Evolutionary conservation across 1,140 invertebrate species (phyloP).

Genomic region (Drosophila erecta): DNA sequence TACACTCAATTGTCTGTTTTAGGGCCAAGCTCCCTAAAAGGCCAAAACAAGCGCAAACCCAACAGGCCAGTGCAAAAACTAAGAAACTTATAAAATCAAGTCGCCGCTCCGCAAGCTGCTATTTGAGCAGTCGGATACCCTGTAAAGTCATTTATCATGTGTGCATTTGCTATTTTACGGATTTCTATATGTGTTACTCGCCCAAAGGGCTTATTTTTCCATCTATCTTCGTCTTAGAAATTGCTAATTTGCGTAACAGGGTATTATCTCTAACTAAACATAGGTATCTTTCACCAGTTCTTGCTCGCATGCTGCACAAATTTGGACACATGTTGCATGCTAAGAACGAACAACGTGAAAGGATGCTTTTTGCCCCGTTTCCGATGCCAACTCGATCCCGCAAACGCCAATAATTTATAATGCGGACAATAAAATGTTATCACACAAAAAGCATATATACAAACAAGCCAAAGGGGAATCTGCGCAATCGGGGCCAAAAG

Average conservation of each 20-base stretch:
- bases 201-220: too few species aligned
- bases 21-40: slow-evolving; percentile 71
- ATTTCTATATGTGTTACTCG: too few species aligned
- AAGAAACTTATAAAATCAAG: slow-evolving; percentile 48
- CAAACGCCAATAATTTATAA: slow-evolving; percentile 83
- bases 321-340: slow-evolving; percentile 79
- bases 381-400: slow-evolving; percentile 7
- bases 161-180: too few species aligned
- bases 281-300: slow-evolving; percentile 54
- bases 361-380: slow-evolving; percentile 71
- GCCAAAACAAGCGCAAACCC: slow-evolving; percentile 72
- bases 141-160: not conserved
- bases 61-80: slow-evolving; percentile 24
- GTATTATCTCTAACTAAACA: slow-evolving; percentile 13
- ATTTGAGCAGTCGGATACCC: slow-evolving; percentile 3
- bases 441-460: slow-evolving; percentile 52
- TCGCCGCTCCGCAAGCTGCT: not conserved
- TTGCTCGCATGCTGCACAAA: slow-evolving; percentile 71
- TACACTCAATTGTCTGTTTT: slow-evolving; percentile 74
- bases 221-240: not conserved
- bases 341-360: slow-evolving; percentile 73
- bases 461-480: slow-evolving; percentile 24
- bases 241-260: not conserved
- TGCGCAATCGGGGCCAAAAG: slow-evolving; percentile 10
- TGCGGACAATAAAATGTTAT: slow-evolving; percentile 83